phyloP scores from a whole-genome alignment of 2,113 vertebrate species.

The Clarias macrocephalus region DNA sequence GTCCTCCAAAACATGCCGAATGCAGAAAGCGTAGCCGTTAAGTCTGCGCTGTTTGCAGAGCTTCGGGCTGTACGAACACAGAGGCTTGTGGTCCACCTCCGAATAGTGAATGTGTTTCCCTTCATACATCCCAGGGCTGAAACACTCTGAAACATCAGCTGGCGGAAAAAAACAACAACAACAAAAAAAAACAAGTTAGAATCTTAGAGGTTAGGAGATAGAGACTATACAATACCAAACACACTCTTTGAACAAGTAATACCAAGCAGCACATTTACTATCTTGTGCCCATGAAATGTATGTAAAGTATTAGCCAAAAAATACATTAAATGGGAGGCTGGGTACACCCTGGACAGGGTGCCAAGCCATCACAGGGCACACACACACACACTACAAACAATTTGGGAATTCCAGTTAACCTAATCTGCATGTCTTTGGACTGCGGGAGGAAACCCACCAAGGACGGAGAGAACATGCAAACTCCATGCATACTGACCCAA shows the following conservation, averaged over 20 bases:
- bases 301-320: not conserved
- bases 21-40: slow-evolving; percentile 91
- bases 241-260: not conserved
- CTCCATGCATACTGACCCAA: too few relatives aligned
- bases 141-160: slow-evolving; percentile 90
- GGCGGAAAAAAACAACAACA: slow-evolving; percentile 53
- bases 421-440: too few relatives aligned
- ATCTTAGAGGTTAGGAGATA: not conserved
- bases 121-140: slow-evolving; percentile 93
- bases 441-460: too few relatives aligned
- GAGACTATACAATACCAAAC: not conserved
- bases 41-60: slow-evolving; percentile 89
- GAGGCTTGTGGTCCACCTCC: slow-evolving; percentile 91
- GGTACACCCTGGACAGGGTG: too few relatives aligned
- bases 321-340: not conserved
- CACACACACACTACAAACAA: too few relatives aligned
- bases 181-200: too few relatives aligned
- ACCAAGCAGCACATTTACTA: not conserved
- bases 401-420: too few relatives aligned
- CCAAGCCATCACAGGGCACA: too few relatives aligned
- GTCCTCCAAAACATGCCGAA: slow-evolving; percentile 90
- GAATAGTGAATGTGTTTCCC: slow-evolving; percentile 95
- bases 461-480: too few relatives aligned
- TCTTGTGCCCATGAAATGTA: not conserved
- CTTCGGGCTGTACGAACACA: slow-evolving; percentile 91